Evolutionary conservation across 2,888 invertebrate genomes (phyloP), one percentile per base, ranked within the genome.

Genomic region (Diploptera punctata): DNA sequence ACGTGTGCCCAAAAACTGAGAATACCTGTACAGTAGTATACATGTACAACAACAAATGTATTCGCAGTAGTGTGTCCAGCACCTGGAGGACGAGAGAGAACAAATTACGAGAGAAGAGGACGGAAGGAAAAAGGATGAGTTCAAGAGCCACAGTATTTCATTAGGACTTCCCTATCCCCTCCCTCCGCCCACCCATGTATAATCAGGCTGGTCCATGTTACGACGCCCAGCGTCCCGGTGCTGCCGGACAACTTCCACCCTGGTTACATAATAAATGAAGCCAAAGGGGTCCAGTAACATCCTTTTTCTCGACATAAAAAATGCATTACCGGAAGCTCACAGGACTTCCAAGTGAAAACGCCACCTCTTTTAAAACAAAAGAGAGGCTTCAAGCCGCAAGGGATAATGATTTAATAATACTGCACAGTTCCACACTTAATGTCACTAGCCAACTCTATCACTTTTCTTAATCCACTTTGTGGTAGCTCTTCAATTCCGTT

Each of bases 331-430:
- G 26, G 57, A 57, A 57, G 29, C 44, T 5, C n/a, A n/a, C n/a
- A 7, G 62, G 62, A 19, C 21, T 24, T 38, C 21, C 62, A 65
- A 65, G 65, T 65, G 65, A 65, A 44, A 65, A 65, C 44, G 65
- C 44, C 65, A 65, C 65, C 65, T 65, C 65, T 65, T 65, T n/a
- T 43, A 65, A 65, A 65, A 65, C 65, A 65, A 65, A 65, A 47
- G 65, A 38, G 47, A 18, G 18, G 44, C 43, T 47, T 44, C 44
- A 65, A 65, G 24, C 44, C 65, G 44, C 44, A 19, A 65, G 47
- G 65, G 26, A 65, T 65, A 65, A 65, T 47, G 47, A 65, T 47
- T 65, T 65, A 65, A 65, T 65, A 47, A 65, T 47, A 16, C n/a
- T 29, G 29, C 57, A 57, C 29, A 26, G 57, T 57, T 57, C n/a